phyloP scores from a whole-genome alignment of 1,140 invertebrate species.

The Camponotus floridanus region DNA sequence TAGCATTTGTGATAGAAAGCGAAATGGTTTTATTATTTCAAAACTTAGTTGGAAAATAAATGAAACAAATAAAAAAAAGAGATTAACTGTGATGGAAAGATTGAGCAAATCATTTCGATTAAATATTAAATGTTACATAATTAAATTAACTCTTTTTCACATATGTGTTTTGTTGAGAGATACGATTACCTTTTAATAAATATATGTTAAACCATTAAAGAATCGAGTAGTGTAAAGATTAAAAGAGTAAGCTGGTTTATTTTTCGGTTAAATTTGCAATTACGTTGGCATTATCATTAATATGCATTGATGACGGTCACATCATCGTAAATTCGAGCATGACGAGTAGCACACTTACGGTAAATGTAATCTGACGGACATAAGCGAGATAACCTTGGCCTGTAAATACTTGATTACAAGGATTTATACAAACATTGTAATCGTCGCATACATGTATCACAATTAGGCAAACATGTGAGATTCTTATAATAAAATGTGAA shows the following conservation, averaged over 20 bases:
- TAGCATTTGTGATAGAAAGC: neutral
- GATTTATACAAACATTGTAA: conserved; percentile 55
- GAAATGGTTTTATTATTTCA: neutral
- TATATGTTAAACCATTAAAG: neutral
- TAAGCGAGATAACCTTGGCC: conserved; percentile 43
- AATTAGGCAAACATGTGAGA: neutral
- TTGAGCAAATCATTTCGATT: neutral
- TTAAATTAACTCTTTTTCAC: neutral
- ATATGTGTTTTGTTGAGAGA: neutral
- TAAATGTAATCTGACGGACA: conserved; percentile 42
- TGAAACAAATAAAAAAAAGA: neutral
- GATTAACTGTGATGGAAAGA: neutral
- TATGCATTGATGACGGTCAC: conserved; percentile 7
- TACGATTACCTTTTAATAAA: neutral
- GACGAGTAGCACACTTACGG: conserved; percentile 9
- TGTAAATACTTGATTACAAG: conserved; percentile 11
- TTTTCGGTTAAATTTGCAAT: neutral
- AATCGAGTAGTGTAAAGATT: neutral
- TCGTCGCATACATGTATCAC: neutral
- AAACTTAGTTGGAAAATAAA: neutral
- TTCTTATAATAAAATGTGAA: neutral
- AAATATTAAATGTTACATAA: neutral
- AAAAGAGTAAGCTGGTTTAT: neutral
- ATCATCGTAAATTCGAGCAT: conserved; percentile 33
- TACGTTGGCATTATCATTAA: neutral